Evolutionary conservation across 2,113 vertebrate species (phyloP).

Genomic region (Oophaga pumilio): DNA sequence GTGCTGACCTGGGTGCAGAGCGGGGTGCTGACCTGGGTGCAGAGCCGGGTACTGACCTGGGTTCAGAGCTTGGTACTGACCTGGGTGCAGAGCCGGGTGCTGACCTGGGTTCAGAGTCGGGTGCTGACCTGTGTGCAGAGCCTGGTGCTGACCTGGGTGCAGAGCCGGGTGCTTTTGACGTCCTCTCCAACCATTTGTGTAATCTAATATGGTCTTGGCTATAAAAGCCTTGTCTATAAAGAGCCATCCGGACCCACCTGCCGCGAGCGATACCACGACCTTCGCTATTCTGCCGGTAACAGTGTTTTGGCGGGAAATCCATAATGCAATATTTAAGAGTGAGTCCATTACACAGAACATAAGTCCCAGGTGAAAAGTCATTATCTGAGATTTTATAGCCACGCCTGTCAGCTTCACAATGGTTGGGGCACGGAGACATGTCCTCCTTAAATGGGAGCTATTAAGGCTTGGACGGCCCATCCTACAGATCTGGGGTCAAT

Average conservation of each 20-base stretch:
- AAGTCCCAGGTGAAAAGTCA: conserved; percentile 45
- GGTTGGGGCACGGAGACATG: conserved; percentile 25
- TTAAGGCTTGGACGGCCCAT: conserved; percentile 17
- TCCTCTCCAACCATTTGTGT: neutral
- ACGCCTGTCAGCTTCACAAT: conserved; percentile 27
- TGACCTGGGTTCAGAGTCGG: too few relatives aligned
- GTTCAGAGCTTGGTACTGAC: too few relatives aligned
- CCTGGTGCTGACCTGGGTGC: too few relatives aligned
- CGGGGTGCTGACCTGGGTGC: too few relatives aligned
- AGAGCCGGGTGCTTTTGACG: too few relatives aligned
- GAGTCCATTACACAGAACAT: conserved; percentile 44
- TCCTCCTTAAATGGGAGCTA: conserved; percentile 27
- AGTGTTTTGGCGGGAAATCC: conserved; percentile 52
- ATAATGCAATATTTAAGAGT: conserved; percentile 52
- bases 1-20: too few relatives aligned
- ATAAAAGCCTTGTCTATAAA: neutral
- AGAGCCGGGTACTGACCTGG: too few relatives aligned
- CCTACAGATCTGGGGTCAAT: neutral
- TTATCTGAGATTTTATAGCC: conserved; percentile 38
- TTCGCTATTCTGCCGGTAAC: neutral
- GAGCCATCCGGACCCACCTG: neutral
- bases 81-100: too few relatives aligned
- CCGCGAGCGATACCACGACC: neutral
- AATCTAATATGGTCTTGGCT: neutral
- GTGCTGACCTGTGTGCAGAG: too few relatives aligned